Conservation (phyloP, 2,113 vertebrate genomes). For the Platichthys flesus region DNA sequence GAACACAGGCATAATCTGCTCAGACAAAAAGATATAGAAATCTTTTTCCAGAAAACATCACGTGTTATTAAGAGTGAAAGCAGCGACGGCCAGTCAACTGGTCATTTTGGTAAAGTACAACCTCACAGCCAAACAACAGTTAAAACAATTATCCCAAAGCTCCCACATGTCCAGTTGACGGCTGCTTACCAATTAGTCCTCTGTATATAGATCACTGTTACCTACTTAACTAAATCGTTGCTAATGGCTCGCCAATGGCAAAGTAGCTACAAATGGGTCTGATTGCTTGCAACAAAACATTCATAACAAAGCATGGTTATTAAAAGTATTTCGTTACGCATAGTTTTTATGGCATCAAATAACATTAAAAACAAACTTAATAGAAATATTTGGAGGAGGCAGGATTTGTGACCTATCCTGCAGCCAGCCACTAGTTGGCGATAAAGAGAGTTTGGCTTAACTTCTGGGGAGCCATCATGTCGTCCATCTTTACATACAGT, state of each 20-base stretch:
- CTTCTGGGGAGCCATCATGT: too few species aligned
- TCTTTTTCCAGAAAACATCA: not conserved
- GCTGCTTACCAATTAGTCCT: slow-evolving; percentile 74
- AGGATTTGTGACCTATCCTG: too few species aligned
- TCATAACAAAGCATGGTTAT: slow-evolving; percentile 34
- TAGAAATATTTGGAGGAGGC: too few species aligned
- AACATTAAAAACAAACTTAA: too few species aligned
- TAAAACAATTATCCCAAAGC: slow-evolving; percentile 58
- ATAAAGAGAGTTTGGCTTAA: too few species aligned
- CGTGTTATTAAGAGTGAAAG: not conserved
- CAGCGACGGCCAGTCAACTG: not conserved
- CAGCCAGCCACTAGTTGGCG: too few species aligned
- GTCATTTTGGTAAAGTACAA: not conserved
- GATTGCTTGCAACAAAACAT: not conserved
- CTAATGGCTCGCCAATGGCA: slow-evolving; percentile 70
- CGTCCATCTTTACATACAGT: too few species aligned
- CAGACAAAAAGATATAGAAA: slow-evolving; percentile 36
- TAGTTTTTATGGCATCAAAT: too few species aligned
- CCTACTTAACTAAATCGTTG: slow-evolving; percentile 79
- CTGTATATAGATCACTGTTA: slow-evolving; percentile 71
- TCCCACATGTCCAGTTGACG: slow-evolving; percentile 61
- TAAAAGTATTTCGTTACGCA: not conserved
- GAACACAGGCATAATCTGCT: slow-evolving; percentile 39
- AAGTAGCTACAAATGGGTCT: slow-evolving; percentile 34
- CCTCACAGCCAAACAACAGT: not conserved